Evolutionary conservation across 2,113 vertebrate genomes (phyloP), one percentile per base, ranked within the genome.

Genomic region (Otis tarda): DNA sequence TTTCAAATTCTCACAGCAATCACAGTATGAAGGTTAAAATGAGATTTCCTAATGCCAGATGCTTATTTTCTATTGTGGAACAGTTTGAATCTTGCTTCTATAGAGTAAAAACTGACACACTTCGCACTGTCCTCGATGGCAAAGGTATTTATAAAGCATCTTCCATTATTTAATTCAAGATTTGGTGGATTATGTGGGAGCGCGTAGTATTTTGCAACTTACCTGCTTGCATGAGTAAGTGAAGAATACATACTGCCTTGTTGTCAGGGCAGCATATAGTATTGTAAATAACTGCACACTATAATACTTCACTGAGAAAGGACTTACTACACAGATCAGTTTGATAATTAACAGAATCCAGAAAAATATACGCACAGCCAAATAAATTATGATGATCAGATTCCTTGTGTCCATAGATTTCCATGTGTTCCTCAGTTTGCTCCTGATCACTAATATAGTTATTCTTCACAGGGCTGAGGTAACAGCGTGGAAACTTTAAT

Each of bases 351-450:
- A 69, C 18, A 76, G 43, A 89, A 74, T 18, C 19, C 2, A 88
- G 28, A 82, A 63, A 90, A 68, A 73, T 2, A 2, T 37, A 70
- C 21, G 8, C 4, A 2, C 6, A 33, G 50, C 31, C 3, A 2
- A 71, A 31, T 52, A 47, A 0, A 0, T n/a, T 74, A 37, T 57
- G 35, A 76, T 61, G 23, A 57, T 21, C 27, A 65, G 16, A 69
- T 25, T 76, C 21, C 17, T 86, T 45, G 27, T 28, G 39, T 31
- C 23, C 31, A 7, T 14, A 39, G 20, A 55, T 61, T 31, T 35
- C 39, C 21, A n/a, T 4, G 2, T 30, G 27, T 63, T 65, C 64
- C 28, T 81, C 28, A 37, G 41, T 67, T 93, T 87, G n/a, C 20
- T 80, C 23, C 61, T 45, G 31, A 75, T 61, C 30, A 61, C 33